Evolutionary conservation across 2,113 vertebrate genomes (phyloP), one percentile per base, ranked within the genome.

Genomic region (Clarias gariepinus): DNA sequence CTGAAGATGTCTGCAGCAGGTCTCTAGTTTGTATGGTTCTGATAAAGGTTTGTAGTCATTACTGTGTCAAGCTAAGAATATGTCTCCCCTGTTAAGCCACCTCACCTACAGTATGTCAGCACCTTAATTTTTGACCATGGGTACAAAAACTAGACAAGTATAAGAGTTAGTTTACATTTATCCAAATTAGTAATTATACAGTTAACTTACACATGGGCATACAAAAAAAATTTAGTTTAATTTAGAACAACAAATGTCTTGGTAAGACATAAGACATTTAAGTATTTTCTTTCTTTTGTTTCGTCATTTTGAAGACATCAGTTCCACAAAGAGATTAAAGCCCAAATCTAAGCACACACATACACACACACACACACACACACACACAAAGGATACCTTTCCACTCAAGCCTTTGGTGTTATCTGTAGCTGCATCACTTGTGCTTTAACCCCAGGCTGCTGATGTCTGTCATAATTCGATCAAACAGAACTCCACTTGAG

Each of bases 391-490:
- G 12, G 30, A 60, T 36, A 60, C 58, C 5, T 25, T 84, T 60
- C 64, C 55, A 41, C 74, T 84, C 30, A 74, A 73, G 68, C 33
- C 53, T 47, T 73, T 25, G 12, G 19, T 84, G 21, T 23, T 84
- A 74, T 84, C 68, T n/a, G 4, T 58, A 74, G 53, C 66, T 47
- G 13, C 68, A 58, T 84, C 30, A 7, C 53, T 71, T 52, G 52
- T 66, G 68, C 30, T 60, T 84, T 71, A 58, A 84, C 82, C 23
- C 19, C 66, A 73, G 82, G 82, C 19, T 41, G 33, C 82, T 58
- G 82, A 58, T 84, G 53, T 73, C 82, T 84, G 73, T 74, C 82
- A 84, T 36, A 58, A 71, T 41, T 60, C 3, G 57, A 55, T 30
- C 64, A 71, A 84, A 41, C 53, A 60, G 1, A 73, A 41, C 82